Evolutionary conservation across 2,797 vertebrate genomes (phyloP).

Genomic region (Sebastolobus altivelis): DNA sequence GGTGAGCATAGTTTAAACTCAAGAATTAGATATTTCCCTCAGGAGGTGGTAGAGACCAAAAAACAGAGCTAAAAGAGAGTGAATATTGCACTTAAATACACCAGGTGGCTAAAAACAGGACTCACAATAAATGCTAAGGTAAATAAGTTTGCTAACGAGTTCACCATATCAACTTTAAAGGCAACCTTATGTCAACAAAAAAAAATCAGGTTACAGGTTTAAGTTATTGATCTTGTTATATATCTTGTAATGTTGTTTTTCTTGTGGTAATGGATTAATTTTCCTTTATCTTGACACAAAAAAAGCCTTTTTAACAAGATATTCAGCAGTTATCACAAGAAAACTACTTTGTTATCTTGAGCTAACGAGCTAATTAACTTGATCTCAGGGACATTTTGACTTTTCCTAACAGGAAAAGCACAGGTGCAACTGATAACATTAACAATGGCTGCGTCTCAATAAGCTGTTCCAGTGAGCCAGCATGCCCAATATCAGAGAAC

Average conservation of each 20-base stretch:
- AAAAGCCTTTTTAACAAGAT: not conserved
- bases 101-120: not conserved
- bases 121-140: not conserved
- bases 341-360: not conserved
- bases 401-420: not conserved
- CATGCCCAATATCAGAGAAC: not conserved
- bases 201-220: not conserved
- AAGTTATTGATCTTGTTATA: not conserved
- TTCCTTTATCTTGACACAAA: constrained; percentile 5
- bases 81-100: not conserved
- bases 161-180: not conserved
- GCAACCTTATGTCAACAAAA: not conserved
- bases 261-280: not conserved
- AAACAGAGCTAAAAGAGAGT: not conserved
- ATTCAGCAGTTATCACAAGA: no score
- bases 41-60: not conserved
- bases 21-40: not conserved
- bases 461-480: not conserved
- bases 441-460: not conserved
- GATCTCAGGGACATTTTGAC: not conserved
- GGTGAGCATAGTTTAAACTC: not conserved
- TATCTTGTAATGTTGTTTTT: not conserved
- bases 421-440: not conserved
- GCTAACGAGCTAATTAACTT: not conserved
- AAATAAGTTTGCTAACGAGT: not conserved